Evolutionary conservation across 2,113 vertebrate genomes (phyloP).

Genomic region (Furnarius figulus): DNA sequence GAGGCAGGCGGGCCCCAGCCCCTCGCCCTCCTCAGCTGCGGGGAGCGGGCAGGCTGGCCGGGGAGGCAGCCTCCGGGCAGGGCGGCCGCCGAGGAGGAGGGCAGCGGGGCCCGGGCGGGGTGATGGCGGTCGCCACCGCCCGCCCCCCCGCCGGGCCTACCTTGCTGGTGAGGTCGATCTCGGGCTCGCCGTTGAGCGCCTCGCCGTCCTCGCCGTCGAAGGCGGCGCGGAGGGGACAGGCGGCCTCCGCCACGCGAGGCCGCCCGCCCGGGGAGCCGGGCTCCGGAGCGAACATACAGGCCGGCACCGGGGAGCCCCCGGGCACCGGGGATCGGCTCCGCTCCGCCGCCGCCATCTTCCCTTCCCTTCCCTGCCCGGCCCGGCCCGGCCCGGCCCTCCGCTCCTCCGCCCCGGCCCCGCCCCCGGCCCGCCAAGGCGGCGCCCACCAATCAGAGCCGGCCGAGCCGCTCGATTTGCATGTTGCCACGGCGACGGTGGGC

Average conservation of each 20-base stretch:
- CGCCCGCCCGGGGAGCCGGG: conserved; percentile 61
- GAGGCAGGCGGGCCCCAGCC: neutral
- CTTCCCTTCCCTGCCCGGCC: no score
- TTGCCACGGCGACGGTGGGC: neutral
- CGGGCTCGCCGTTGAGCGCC: conserved; percentile 85
- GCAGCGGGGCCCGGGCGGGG: neutral
- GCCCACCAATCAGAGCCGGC: neutral
- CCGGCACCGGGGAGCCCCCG: conserved; percentile 84
- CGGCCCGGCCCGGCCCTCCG: neutral
- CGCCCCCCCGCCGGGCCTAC: conserved; percentile 76
- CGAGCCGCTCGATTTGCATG: neutral
- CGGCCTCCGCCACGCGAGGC: conserved; percentile 68
- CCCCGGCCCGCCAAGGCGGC: neutral
- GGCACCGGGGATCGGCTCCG: conserved; percentile 75
- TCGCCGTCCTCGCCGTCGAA: conserved; percentile 49
- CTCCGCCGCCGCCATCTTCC: conserved; percentile 79
- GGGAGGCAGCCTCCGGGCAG: neutral
- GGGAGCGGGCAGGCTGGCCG: neutral
- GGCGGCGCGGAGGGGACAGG: conserved; percentile 76
- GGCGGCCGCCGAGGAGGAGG: neutral
- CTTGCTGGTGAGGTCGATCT: conserved; percentile 91
- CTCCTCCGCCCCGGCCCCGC: neutral
- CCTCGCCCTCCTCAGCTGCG: neutral
- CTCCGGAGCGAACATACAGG: conserved; percentile 90
- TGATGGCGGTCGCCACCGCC: neutral